These are phyloP conservation scores for Ia io DNA, from an alignment of 2,113 vertebrate species.

Conservation along the genomic window DNA sequence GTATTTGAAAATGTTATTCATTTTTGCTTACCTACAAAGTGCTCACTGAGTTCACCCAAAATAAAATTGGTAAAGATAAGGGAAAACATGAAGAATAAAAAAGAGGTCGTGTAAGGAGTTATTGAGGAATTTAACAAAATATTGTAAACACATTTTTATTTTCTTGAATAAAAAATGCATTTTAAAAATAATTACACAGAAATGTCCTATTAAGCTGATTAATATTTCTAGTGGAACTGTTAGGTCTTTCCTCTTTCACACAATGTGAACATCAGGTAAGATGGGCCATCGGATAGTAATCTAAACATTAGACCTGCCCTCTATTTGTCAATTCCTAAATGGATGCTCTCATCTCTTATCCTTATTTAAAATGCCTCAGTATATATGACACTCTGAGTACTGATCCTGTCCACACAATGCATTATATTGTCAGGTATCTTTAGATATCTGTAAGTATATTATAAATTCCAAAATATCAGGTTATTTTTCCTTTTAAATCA, in stretches of 20 bases:
- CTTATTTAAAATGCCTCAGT: neutral
- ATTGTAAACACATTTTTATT: neutral
- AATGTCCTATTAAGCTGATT: neutral
- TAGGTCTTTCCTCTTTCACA: neutral
- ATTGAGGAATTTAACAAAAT: neutral
- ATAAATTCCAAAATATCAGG: neutral
- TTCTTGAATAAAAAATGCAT: neutral
- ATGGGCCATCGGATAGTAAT: neutral
- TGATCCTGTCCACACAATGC: neutral
- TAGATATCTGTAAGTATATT: neutral
- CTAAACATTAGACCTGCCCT: neutral
- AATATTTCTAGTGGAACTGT: neutral
- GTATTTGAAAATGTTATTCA: neutral
- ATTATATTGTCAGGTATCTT: neutral
- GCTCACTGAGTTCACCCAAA: neutral
- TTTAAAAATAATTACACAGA: neutral
- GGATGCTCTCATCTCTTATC: neutral
- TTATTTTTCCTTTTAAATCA: neutral
- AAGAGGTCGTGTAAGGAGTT: neutral
- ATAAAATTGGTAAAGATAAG: neutral
- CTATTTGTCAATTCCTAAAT: neutral
- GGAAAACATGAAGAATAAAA: neutral
- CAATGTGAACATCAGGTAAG: neutral
- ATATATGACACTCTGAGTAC: neutral
- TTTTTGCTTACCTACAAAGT: neutral